Base-by-base conservation (phyloP, 2,888 invertebrate genomes). In the Dioctria linearis region DNA sequence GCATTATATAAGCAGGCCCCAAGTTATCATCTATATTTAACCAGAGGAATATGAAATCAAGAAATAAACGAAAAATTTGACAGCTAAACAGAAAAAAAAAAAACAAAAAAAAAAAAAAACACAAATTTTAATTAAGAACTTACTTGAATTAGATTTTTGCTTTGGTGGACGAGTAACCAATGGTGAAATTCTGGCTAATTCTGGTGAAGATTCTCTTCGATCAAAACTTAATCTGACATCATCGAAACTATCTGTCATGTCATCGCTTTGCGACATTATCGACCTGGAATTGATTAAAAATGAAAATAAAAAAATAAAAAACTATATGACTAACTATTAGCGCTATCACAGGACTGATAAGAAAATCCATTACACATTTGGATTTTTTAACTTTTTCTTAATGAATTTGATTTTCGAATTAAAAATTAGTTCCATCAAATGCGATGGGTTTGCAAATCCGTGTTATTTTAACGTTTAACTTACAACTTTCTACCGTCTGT, bases 81-180 rank as follows among this genome's bases (percentile, higher is more conserved):
- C 6, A 66, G 40, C n/a, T 66, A 40, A 4, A 42, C 5, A 4
- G 4, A n/a, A 13, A 63, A 37, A 6, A 4, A 8, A n/a, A 13
- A 63, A 37, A 6, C 3, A 63, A 63, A 4, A 8, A 5, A 6
- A 57, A 5, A n/a, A n/a, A 5, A 59, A n/a, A n/a, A n/a, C n/a
- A n/a, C n/a, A n/a, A n/a, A n/a, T n/a, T n/a, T 13, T 63, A 39
- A 63, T 8, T 8, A 66, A 11, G n/a, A 75, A 80, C 79, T 89
- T 90, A 83, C 80, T 84, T 5, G 89, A 86, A 82, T 88, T 84
- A 81, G 84, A 83, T 88, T 94, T 95, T 82, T 90, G 92, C 86
- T 95, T 95, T 3, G 95, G 95, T 78, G 95, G 95, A 83, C 95
- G 91, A 4, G 95, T 95, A 54, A 96, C 94, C 81, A 96, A 88